These are phyloP conservation scores for Neodiprion virginianus DNA, from an alignment of 1,140 invertebrate genomes.

Conservation along the genomic window DNA sequence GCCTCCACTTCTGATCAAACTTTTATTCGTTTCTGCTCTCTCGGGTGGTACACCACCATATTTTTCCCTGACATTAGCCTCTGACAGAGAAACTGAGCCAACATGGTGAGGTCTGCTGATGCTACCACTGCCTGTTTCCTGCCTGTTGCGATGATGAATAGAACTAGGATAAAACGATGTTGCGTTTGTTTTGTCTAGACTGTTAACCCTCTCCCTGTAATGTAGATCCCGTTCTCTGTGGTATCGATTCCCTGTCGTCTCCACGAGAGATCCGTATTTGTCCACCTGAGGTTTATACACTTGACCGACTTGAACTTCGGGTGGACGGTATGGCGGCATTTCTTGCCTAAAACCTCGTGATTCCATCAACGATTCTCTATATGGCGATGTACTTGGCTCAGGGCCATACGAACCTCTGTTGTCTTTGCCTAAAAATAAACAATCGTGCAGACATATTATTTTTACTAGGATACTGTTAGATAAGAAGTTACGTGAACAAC, in stretches of 20 bases:
- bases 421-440: conserved; percentile 41
- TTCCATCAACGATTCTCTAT: conserved; percentile 50
- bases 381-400: conserved; percentile 54
- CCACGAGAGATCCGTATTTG: conserved; percentile 54
- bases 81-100: conserved; percentile 52
- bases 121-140: conserved; percentile 45
- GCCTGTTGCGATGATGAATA: conserved; percentile 47
- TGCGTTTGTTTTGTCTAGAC: conserved; percentile 52
- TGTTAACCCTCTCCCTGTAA: conserved; percentile 55
- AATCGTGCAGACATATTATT: no score
- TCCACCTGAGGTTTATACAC: conserved; percentile 50
- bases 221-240: conserved; percentile 49
- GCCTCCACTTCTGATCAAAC: conserved; percentile 36
- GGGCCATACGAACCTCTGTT: conserved; percentile 50
- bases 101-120: conserved; percentile 55
- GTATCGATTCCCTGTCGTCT: conserved; percentile 49
- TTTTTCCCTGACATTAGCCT: conserved; percentile 55
- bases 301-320: conserved; percentile 48
- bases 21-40: conserved; percentile 46
- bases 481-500: conserved; percentile 30
- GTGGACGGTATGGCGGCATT: conserved; percentile 50
- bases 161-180: conserved; percentile 49
- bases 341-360: conserved; percentile 52
- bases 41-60: conserved; percentile 50
- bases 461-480: conserved; percentile 27